Percentiles rank a stretch among this genome's conserved stretches.
Conservation (phyloP, 2,888 invertebrate genomes). For the Trissonchulus sp. region DNA sequence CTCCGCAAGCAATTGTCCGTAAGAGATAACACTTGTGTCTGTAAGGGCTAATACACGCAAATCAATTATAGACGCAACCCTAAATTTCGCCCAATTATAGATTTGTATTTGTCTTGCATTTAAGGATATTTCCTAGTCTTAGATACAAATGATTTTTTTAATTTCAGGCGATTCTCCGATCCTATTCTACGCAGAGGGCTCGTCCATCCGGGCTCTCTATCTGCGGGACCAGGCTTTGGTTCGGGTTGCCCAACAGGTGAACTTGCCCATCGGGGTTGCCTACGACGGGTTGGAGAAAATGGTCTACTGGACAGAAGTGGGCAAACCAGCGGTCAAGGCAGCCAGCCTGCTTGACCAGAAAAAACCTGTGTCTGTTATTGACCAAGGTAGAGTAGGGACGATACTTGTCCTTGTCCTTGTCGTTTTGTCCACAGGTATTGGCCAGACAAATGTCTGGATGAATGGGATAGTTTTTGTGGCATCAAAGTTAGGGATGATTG, state of each 20-base stretch:
- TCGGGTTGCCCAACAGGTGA: neutral
- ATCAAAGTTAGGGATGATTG: too few relatives aligned
- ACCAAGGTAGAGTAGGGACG: too few relatives aligned
- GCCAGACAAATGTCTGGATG: too few relatives aligned
- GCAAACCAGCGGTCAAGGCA: neutral
- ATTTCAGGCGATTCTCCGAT: slow-evolving; percentile 20
- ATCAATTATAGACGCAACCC: too few relatives aligned
- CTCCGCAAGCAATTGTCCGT: too few relatives aligned
- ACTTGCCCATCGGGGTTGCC: slow-evolving; percentile 12
- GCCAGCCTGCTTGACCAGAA: neutral
- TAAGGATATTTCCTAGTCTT: neutral
- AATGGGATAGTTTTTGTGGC: too few relatives aligned
- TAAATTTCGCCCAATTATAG: neutral
- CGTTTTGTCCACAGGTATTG: too few relatives aligned
- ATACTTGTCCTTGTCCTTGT: too few relatives aligned
- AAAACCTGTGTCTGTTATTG: neutral
- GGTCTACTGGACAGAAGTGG: slow-evolving; percentile 12
- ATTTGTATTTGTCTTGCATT: neutral
- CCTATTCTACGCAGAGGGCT: neutral
- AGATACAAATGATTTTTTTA: neutral
- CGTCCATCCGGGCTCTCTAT: neutral
- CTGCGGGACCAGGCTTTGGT: neutral
- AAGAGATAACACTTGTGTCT: too few relatives aligned
- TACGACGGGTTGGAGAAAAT: neutral
- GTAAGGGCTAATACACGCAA: too few relatives aligned